phyloP scores from a whole-genome alignment of 2,113 vertebrate genomes.

The Trochalopteron elliotii region DNA sequence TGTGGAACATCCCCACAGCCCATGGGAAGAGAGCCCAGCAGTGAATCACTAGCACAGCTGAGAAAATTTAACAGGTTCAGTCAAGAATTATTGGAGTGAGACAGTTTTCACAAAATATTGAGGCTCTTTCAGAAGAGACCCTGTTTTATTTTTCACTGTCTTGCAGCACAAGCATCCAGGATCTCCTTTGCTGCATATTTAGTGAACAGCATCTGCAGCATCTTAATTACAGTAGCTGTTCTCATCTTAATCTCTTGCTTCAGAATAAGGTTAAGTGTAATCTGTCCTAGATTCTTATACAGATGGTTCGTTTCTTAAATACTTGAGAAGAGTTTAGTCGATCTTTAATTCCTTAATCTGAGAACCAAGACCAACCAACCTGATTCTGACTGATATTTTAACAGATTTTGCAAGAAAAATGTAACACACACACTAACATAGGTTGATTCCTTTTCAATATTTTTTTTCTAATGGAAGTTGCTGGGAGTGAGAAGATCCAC shows the following conservation, averaged over 20 bases:
- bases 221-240: slow-evolving; percentile 71
- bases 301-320: slow-evolving; percentile 87
- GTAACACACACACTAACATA: not conserved
- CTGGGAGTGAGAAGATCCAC: not conserved
- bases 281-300: slow-evolving; percentile 84
- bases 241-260: slow-evolving; percentile 69
- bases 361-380: slow-evolving; percentile 55
- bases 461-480: not conserved
- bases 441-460: not conserved
- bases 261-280: slow-evolving; percentile 79
- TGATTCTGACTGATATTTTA: slow-evolving; percentile 33
- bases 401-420: not conserved
- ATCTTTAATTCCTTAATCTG: slow-evolving; percentile 79
- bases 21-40: not conserved
- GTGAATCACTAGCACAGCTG: not conserved
- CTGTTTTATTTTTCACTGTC: not conserved
- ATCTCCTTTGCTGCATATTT: slow-evolving; percentile 35
- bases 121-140: not conserved
- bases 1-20: not conserved
- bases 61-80: not conserved
- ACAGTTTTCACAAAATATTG: not conserved
- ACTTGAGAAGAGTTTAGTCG: slow-evolving; percentile 79
- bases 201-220: slow-evolving; percentile 67
- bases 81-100: not conserved
- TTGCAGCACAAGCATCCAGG: not conserved